Base-by-base conservation (phyloP, 1,140 invertebrate genomes). In the Pseudomyrmex concolor region DNA sequence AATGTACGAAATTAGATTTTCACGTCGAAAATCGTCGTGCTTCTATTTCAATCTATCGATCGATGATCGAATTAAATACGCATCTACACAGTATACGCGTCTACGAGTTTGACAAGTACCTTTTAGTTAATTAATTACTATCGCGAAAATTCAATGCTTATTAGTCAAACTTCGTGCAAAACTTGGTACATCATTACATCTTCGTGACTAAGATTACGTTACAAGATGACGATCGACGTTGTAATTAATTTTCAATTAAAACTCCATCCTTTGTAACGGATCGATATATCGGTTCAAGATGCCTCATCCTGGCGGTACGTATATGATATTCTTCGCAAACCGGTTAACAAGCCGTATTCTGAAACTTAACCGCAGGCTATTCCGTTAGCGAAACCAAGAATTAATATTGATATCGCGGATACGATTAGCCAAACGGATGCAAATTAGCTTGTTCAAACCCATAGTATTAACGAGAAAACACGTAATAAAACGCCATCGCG, bases 181-280 rank as follows among this genome's bases (percentile, higher is more conserved):
- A 17, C 13, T 70, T 70, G 15, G 13, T 17, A 55, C 34, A 68
- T 68, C 34, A 48, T 78, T 59, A 70, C 15, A 34, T 10, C 12
- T 57, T 70, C 54, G 7, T 22, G 34, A 70, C 43, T 45, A 25
- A 22, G 64, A 12, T 34, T 34, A 34, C 34, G 54, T 70, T 70
- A 70, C 19, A 70, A 60, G 22, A 60, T 59, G 54, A 80, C 45
- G 76, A 59, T 80, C 66, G 54, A 60, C 57, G 43, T 17, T 13
- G 43, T 71, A 80, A 71, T 80, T 80, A 80, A 80, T 59, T 80
- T 80, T 71, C 66, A 80, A 80, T 80, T 80, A 80, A 71, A 80
- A 80, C 43, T 80, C 19, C n/a, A 77, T 57, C 63, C 43, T 70
- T 71, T 80, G 25, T 59, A 80, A 70, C 43, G 76, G 43, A 50